phyloP scores from a whole-genome alignment of 2,888 invertebrate genomes.

The Chouioia cunea region DNA sequence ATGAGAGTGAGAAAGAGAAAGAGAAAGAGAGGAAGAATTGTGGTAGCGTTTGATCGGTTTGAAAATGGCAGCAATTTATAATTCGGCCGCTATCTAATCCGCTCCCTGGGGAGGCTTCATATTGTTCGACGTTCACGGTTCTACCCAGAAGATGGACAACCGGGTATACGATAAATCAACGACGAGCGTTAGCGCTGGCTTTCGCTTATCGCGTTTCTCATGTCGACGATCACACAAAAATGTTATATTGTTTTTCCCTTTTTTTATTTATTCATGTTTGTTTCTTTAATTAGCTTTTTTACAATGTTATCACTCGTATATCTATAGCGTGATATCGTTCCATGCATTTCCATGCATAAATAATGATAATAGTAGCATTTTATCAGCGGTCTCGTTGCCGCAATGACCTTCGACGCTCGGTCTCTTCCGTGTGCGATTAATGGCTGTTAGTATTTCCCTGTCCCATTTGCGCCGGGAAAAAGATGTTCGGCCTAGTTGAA shows the following conservation, averaged over 20 bases:
- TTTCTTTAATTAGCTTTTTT: too few species aligned
- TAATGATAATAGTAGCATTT: conserved; percentile 40
- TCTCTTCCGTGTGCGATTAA: conserved; percentile 9
- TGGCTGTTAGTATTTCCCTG: conserved; percentile 24
- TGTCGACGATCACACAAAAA: background rate
- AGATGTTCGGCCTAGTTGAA: conserved; percentile 6
- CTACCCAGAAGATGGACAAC: conserved; percentile 41
- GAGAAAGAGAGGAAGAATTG: conserved; percentile 28
- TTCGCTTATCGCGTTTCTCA: background rate
- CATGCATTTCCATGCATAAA: conserved; percentile 24
- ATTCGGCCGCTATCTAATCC: conserved; percentile 52
- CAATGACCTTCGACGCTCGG: conserved; percentile 20
- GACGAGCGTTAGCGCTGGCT: background rate
- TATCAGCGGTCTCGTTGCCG: conserved; percentile 17
- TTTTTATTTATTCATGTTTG: too few species aligned
- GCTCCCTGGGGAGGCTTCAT: conserved; percentile 31
- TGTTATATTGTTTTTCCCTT: conserved; percentile 16
- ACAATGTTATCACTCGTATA: too few species aligned
- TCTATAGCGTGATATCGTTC: too few species aligned
- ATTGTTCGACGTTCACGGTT: conserved; percentile 34
- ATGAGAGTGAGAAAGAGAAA: too few species aligned
- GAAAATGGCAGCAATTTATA: conserved; percentile 51
- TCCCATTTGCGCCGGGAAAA: conserved; percentile 16
- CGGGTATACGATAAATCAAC: conserved; percentile 44
- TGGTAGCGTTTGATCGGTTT: conserved; percentile 28